A percentile compares a stretch with the other conserved stretches of the same genome.
These are phyloP conservation scores for Halocaridina rubra DNA, from an alignment of 2,888 invertebrate genomes.

Conservation along the genomic window DNA sequence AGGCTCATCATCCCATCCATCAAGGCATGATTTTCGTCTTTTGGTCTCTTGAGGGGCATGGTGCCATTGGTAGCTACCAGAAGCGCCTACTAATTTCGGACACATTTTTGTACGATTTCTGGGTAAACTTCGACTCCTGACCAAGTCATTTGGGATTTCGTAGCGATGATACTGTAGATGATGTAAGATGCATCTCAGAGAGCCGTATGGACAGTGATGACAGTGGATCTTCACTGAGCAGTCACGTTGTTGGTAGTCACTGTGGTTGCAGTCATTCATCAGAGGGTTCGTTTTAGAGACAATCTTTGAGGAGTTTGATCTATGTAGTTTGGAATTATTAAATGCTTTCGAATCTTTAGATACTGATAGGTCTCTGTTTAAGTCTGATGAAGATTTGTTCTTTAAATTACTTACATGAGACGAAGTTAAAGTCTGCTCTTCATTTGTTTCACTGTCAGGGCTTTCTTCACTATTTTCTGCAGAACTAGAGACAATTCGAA, in stretches of 20 bases:
- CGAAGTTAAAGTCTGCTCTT: background rate
- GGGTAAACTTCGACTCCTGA: constrained; percentile 13
- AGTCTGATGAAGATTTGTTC: background rate
- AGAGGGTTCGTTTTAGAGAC: background rate
- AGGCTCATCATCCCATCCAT: background rate
- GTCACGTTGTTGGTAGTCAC: background rate
- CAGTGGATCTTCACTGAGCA: background rate
- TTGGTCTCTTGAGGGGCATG: background rate
- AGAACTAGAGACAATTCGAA: too few relatives aligned
- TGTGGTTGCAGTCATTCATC: background rate
- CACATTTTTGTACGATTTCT: background rate
- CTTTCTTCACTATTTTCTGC: background rate
- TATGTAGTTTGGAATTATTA: background rate
- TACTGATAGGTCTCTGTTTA: background rate
- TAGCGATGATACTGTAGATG: background rate
- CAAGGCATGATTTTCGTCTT: background rate
- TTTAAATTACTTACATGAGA: constrained; percentile 1
- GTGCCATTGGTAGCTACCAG: background rate
- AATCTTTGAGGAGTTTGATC: background rate
- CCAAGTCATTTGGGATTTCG: background rate
- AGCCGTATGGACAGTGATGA: background rate
- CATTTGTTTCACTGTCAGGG: background rate
- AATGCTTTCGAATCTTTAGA: background rate
- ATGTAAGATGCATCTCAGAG: background rate
- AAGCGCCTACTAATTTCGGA: background rate